phyloP scores from a whole-genome alignment of 2,113 vertebrate genomes.

The Colinus virginianus region DNA sequence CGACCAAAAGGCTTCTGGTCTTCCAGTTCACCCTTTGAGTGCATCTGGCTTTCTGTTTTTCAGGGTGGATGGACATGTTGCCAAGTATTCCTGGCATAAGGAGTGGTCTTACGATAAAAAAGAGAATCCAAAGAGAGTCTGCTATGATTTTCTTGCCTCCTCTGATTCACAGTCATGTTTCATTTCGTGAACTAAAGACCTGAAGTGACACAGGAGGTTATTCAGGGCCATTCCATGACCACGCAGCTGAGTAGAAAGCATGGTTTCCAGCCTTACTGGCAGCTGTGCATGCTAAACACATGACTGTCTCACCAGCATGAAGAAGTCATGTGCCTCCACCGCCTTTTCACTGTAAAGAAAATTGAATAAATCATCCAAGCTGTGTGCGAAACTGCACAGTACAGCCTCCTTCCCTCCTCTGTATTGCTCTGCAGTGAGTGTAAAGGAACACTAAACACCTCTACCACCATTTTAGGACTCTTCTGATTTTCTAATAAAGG shows the following conservation, averaged over 20 bases:
- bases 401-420: background rate
- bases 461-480: background rate
- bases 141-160: slow-evolving; percentile 6
- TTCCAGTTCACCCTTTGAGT: background rate
- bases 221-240: slow-evolving; percentile 42
- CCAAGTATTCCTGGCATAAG: background rate
- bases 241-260: slow-evolving; percentile 25
- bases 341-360: background rate
- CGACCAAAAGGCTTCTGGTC: background rate
- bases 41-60: background rate
- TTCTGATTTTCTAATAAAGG: background rate
- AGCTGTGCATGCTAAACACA: slow-evolving; percentile 50
- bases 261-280: slow-evolving; percentile 27
- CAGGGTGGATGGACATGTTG: background rate
- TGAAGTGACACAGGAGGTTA: slow-evolving; percentile 54
- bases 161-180: slow-evolving; percentile 24
- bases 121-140: background rate
- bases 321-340: slow-evolving; percentile 26
- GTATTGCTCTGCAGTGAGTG: background rate
- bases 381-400: background rate
- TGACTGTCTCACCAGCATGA: slow-evolving; percentile 20
- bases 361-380: slow-evolving; percentile 29
- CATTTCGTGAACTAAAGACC: slow-evolving; percentile 32
- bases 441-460: background rate
- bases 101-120: background rate